Conservation (phyloP, 2,113 vertebrate species). For the Dunckerocampus dactyliophorus region DNA sequence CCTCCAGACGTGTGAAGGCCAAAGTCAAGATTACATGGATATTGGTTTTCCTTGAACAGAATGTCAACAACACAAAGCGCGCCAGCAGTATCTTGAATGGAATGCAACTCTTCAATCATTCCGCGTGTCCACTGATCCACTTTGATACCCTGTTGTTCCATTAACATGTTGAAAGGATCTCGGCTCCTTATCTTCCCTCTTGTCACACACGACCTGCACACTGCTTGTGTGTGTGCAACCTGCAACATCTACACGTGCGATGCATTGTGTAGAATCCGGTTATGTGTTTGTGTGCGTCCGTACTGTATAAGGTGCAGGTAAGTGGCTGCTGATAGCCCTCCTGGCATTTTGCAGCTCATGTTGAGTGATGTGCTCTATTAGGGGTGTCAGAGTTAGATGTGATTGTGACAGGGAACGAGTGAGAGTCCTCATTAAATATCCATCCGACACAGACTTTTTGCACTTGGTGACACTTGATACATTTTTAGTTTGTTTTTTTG, state of each 20-base stretch:
- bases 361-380: constrained; percentile 58
- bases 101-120: constrained; percentile 34
- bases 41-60: constrained; percentile 41
- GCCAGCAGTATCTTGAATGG: constrained; percentile 36
- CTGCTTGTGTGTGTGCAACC: background rate
- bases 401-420: constrained; percentile 55
- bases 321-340: constrained; percentile 46
- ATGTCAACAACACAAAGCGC: constrained; percentile 54
- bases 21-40: constrained; percentile 42
- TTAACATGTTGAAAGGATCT: constrained; percentile 50
- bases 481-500: too few relatives aligned
- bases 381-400: constrained; percentile 56
- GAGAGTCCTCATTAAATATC: constrained; percentile 66
- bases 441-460: constrained; percentile 48
- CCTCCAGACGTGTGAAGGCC: constrained; percentile 35
- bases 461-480: constrained; percentile 39
- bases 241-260: background rate
- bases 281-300: constrained; percentile 12
- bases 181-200: constrained; percentile 34
- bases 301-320: constrained; percentile 31
- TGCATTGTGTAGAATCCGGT: constrained; percentile 2
- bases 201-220: constrained; percentile 23
- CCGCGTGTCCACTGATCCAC: constrained; percentile 38
- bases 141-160: constrained; percentile 49
- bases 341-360: constrained; percentile 22